Evolutionary conservation across 1,140 invertebrate genomes (phyloP).

Genomic region (Apis dorsata): DNA sequence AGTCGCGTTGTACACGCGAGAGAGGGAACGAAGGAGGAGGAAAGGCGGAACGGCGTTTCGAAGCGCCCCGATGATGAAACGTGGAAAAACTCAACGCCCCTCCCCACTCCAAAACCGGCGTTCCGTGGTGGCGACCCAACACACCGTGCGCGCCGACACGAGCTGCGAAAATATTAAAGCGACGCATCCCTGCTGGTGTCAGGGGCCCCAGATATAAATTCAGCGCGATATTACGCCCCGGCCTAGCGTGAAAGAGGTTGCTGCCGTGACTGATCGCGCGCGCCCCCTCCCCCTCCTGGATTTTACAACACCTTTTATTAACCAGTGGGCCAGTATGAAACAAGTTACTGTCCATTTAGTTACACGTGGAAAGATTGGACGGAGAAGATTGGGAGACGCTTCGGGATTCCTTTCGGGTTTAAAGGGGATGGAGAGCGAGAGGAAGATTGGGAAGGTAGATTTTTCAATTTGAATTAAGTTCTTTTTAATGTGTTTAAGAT

Average conservation of each 20-base stretch:
- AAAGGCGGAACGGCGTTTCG: too few species aligned
- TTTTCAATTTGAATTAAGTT: too few species aligned
- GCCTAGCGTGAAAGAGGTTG: not conserved
- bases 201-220: conserved; percentile 35
- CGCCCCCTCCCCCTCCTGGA: not conserved
- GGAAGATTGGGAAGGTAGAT: too few species aligned
- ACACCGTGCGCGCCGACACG: conserved; percentile 3
- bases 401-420: too few species aligned
- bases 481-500: too few species aligned
- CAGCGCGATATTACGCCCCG: not conserved
- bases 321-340: not conserved
- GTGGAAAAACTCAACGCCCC: not conserved
- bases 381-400: not conserved
- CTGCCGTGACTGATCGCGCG: not conserved
- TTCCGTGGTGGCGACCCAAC: not conserved
- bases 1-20: not conserved
- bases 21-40: too few species aligned
- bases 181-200: conserved; percentile 14
- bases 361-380: not conserved
- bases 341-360: conserved; percentile 7
- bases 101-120: not conserved
- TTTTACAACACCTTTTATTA: conserved; percentile 32
- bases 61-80: not conserved
- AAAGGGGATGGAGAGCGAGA: too few species aligned
- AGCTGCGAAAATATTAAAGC: conserved; percentile 52